These are phyloP conservation scores for Hiodon tergisus DNA, from an alignment of 2,113 vertebrate genomes.

Conservation along the genomic window DNA sequence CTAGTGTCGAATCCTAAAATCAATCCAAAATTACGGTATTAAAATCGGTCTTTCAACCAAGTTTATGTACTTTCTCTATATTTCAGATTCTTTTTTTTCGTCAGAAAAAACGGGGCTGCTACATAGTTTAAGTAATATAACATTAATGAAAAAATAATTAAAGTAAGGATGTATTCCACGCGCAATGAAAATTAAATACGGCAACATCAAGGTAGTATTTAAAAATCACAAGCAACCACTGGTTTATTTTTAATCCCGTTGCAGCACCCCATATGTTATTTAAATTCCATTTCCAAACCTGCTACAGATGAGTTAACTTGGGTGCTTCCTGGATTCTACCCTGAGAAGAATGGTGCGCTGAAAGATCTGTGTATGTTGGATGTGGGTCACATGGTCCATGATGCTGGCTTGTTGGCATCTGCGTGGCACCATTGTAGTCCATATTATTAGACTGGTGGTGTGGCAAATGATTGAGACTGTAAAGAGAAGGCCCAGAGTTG, in stretches of 20 bases:
- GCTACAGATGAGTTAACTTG: constrained; percentile 99
- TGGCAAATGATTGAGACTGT: constrained; percentile 87
- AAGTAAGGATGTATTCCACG: constrained; percentile 11
- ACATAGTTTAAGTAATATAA: not conserved
- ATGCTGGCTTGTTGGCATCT: constrained; percentile 79
- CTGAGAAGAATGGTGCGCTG: constrained; percentile 92
- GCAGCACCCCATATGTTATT: constrained; percentile 50
- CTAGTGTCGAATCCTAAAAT: too few relatives aligned
- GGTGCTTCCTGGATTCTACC: constrained; percentile 99
- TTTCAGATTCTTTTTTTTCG: too few relatives aligned
- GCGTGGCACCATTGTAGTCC: constrained; percentile 85
- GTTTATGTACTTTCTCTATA: too few relatives aligned
- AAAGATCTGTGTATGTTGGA: constrained; percentile 89
- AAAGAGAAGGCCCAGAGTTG: constrained; percentile 83
- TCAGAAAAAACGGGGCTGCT: too few relatives aligned
- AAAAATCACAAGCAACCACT: constrained; percentile 51
- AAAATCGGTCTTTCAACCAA: too few relatives aligned
- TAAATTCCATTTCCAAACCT: constrained; percentile 50
- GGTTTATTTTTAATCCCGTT: constrained; percentile 46
- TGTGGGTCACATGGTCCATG: constrained; percentile 88
- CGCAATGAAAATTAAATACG: constrained; percentile 9
- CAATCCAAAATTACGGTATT: too few relatives aligned
- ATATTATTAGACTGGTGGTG: constrained; percentile 84
- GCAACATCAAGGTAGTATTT: not conserved
- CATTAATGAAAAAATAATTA: constrained; percentile 6